phyloP scores from a whole-genome alignment of 2,113 vertebrate species.

The Rhinogobius similis region DNA sequence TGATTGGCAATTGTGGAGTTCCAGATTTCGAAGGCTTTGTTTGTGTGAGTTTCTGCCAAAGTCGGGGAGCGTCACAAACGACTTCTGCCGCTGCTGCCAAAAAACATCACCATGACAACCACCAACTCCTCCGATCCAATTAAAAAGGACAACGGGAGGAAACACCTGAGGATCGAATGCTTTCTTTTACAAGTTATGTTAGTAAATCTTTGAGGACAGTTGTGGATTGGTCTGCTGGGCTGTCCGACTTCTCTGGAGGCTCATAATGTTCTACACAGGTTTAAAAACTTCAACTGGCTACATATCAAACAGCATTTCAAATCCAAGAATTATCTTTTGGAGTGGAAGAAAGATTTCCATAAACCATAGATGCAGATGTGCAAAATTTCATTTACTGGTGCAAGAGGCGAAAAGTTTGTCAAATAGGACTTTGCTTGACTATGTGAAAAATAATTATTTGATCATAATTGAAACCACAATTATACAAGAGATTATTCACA shows the following conservation, averaged over 20 bases:
- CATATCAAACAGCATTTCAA: not conserved
- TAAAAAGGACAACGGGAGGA: conserved; percentile 24
- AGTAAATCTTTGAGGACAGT: conserved; percentile 12
- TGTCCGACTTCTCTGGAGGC: too few species aligned
- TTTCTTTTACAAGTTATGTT: conserved; percentile 15
- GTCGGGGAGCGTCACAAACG: conserved; percentile 39
- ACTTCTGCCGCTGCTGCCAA: conserved; percentile 44
- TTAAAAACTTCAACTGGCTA: not conserved
- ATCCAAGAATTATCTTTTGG: not conserved
- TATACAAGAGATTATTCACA: too few species aligned
- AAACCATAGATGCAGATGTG: too few species aligned
- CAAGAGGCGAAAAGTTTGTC: too few species aligned
- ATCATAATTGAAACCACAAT: too few species aligned
- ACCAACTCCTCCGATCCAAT: conserved; percentile 42
- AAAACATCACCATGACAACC: conserved; percentile 48
- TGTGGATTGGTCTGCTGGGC: conserved; percentile 54
- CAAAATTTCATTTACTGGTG: too few species aligned
- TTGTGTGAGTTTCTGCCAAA: conserved; percentile 46
- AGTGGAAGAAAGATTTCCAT: not conserved
- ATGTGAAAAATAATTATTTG: too few species aligned
- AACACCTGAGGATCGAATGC: conserved; percentile 45
- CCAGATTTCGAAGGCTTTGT: conserved; percentile 62
- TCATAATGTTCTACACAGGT: too few species aligned
- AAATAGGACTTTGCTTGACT: too few species aligned
- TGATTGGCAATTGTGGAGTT: conserved; percentile 69